Evolutionary conservation across 1,140 invertebrate genomes (phyloP).

Genomic region (Macrobrachium rosenbergii): DNA sequence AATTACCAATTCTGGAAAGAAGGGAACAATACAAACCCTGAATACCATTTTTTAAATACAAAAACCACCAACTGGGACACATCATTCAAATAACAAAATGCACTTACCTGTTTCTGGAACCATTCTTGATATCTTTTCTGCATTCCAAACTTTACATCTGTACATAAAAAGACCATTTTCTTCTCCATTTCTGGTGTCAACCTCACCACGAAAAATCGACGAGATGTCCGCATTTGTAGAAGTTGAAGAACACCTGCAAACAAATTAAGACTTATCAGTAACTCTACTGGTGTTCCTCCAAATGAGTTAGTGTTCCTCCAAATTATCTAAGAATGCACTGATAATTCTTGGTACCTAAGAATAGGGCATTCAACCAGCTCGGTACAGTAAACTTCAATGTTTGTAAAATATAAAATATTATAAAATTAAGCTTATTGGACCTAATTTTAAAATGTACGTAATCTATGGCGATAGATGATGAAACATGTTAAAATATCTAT

Average conservation of each 20-base stretch:
- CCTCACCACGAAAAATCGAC: slow-evolving; percentile 90
- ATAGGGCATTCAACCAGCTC: too few relatives aligned
- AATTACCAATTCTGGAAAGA: too few relatives aligned
- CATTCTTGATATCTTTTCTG: slow-evolving; percentile 99
- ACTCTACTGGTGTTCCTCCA: background rate
- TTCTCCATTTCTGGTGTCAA: slow-evolving; percentile 98
- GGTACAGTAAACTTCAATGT: too few relatives aligned
- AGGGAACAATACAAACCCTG: too few relatives aligned
- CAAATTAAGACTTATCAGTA: background rate
- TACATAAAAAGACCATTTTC: slow-evolving; percentile 93
- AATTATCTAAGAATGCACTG: background rate
- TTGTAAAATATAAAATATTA: too few relatives aligned
- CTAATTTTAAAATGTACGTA: too few relatives aligned
- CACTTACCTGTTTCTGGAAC: slow-evolving; percentile 87
- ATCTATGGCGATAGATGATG: too few relatives aligned
- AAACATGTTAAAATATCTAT: too few relatives aligned
- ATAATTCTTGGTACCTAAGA: too few relatives aligned
- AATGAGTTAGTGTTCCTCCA: background rate
- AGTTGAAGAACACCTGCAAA: slow-evolving; percentile 82
- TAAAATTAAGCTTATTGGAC: too few relatives aligned
- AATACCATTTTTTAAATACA: too few relatives aligned
- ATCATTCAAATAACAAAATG: slow-evolving; percentile 37
- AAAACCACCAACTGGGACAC: background rate
- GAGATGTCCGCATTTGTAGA: slow-evolving; percentile 89
- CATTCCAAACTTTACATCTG: slow-evolving; percentile 94